Conservation (phyloP, 1,140 invertebrate species). For the Drosophila micromelanica region DNA sequence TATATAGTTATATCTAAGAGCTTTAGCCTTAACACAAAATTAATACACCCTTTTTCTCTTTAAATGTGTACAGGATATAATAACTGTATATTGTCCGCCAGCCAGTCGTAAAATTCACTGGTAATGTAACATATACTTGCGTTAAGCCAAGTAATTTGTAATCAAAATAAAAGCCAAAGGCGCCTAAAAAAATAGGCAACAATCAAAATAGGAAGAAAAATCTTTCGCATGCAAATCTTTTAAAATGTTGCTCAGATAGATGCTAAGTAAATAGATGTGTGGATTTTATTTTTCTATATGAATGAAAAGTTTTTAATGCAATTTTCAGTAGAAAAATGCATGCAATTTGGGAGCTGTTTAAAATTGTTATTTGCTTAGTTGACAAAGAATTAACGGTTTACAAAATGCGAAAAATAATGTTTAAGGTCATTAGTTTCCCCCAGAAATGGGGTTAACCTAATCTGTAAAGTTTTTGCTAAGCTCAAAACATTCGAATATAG, state of each 20-base stretch:
- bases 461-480: not conserved
- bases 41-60: no score
- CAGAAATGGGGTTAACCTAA: not conserved
- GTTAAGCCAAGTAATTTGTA: slow-evolving; percentile 18
- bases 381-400: not conserved
- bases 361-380: not conserved
- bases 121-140: slow-evolving; percentile 28
- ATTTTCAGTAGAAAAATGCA: not conserved
- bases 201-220: no score
- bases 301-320: no score
- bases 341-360: no score
- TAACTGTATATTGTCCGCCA: not conserved
- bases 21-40: no score
- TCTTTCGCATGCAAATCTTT: not conserved
- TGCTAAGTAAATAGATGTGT: no score
- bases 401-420: not conserved
- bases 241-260: not conserved
- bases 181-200: not conserved
- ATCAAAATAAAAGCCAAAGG: slow-evolving; percentile 14
- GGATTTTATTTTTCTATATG: no score
- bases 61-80: no score
- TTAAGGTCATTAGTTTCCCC: not conserved
- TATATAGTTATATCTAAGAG: no score
- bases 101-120: slow-evolving; percentile 29
- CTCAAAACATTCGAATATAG: not conserved